phyloP scores from a whole-genome alignment of 1,140 invertebrate species.

The Zaprionus gabonicus region DNA sequence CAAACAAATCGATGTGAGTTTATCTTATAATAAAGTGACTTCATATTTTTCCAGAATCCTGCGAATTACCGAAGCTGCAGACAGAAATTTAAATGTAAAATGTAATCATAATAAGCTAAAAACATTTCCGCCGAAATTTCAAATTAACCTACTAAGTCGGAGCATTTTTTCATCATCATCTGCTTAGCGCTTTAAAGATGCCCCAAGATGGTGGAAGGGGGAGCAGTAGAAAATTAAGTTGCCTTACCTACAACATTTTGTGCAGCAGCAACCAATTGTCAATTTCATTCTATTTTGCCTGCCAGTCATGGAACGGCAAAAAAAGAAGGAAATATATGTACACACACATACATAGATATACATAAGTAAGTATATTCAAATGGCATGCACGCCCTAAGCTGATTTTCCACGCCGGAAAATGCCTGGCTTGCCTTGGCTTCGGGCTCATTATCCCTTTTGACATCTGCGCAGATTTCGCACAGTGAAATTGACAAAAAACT shows the following conservation, averaged over 20 bases:
- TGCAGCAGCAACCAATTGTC: slow-evolving; percentile 41
- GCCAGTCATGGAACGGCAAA: slow-evolving; percentile 27
- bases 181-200: slow-evolving; percentile 22
- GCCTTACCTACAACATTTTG: slow-evolving; percentile 19
- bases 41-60: background rate
- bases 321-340: background rate
- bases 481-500: slow-evolving; percentile 49
- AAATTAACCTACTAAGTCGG: slow-evolving; percentile 30
- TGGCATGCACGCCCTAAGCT: slow-evolving; percentile 76
- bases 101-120: slow-evolving; percentile 34
- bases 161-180: slow-evolving; percentile 28
- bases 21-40: background rate
- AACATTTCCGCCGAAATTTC: slow-evolving; percentile 40
- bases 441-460: slow-evolving; percentile 76
- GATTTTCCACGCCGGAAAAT: slow-evolving; percentile 64
- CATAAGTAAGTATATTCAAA: slow-evolving; percentile 60
- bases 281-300: slow-evolving; percentile 48
- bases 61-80: slow-evolving; percentile 9
- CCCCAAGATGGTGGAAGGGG: too few species aligned
- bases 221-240: slow-evolving; percentile 24
- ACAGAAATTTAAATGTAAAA: slow-evolving; percentile 31
- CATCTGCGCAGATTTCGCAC: slow-evolving; percentile 60
- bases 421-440: slow-evolving; percentile 24
- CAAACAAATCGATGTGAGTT: background rate
- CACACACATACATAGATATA: slow-evolving; percentile 18